Percentiles rank a stretch among this genome's conserved stretches.
Conservation (phyloP, 2,113 vertebrate species). For the Brachypodius melanocephalos region DNA sequence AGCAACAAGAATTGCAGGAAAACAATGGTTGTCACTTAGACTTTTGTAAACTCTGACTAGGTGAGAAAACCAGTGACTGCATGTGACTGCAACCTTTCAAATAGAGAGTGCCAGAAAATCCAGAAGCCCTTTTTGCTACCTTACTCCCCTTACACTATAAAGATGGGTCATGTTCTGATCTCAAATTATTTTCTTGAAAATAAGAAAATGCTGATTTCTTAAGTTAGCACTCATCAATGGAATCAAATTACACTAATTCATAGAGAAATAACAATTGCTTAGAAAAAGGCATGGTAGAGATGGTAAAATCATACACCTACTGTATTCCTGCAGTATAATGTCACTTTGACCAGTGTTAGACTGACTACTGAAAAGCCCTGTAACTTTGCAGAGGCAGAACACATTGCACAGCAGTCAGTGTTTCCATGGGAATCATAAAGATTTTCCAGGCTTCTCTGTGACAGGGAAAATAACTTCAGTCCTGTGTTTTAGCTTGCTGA, state of each 20-base stretch:
- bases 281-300: background rate
- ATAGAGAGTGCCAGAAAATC: background rate
- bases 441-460: background rate
- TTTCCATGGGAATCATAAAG: conserved; percentile 12
- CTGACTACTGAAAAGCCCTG: background rate
- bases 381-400: background rate
- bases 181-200: background rate
- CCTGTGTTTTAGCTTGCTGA: background rate
- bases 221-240: background rate
- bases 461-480: background rate
- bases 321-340: background rate
- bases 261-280: background rate
- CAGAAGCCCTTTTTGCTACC: background rate
- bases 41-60: background rate
- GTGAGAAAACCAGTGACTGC: background rate
- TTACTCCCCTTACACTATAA: background rate
- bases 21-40: background rate
- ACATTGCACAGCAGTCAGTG: background rate
- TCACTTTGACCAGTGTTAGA: background rate
- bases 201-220: background rate
- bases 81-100: background rate
- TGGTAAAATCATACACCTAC: background rate
- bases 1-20: background rate
- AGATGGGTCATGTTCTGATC: background rate
- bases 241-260: background rate